phyloP scores from a whole-genome alignment of 2,113 vertebrate genomes.

The Dendropsophus ebraccatus region DNA sequence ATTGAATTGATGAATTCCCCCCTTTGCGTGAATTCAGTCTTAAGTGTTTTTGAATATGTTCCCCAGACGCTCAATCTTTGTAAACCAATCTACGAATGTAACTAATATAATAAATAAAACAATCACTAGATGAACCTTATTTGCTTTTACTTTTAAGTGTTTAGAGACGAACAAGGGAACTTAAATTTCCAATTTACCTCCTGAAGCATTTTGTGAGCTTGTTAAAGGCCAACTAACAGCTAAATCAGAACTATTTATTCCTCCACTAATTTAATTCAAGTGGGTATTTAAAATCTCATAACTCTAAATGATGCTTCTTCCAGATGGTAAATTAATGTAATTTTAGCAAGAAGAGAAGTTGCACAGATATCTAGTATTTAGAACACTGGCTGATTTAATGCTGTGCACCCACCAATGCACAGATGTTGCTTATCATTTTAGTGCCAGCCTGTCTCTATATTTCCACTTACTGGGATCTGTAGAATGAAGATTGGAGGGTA shows the following conservation, averaged over 20 bases:
- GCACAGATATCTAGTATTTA: slow-evolving; percentile 75
- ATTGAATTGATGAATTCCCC: no score
- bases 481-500: slow-evolving; percentile 64
- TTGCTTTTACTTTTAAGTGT: slow-evolving; percentile 64
- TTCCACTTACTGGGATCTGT: slow-evolving; percentile 67
- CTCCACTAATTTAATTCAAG: slow-evolving; percentile 79
- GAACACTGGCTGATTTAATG: slow-evolving; percentile 73
- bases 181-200: slow-evolving; percentile 73
- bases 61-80: background rate
- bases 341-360: slow-evolving; percentile 80
- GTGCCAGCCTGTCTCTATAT: slow-evolving; percentile 70
- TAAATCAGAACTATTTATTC: slow-evolving; percentile 81
- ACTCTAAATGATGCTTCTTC: slow-evolving; percentile 76
- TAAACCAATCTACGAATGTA: background rate
- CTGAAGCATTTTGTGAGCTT: slow-evolving; percentile 70
- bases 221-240: slow-evolving; percentile 78
- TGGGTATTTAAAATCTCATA: slow-evolving; percentile 78
- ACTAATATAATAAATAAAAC: slow-evolving; percentile 36
- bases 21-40: no score
- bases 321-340: slow-evolving; percentile 83
- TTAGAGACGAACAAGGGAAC: slow-evolving; percentile 70
- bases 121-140: slow-evolving; percentile 4
- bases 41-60: background rate
- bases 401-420: slow-evolving; percentile 69
- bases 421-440: slow-evolving; percentile 75